Base-by-base conservation (phyloP, 2,113 vertebrate species). In the Sarotherodon lohbergeri region DNA sequence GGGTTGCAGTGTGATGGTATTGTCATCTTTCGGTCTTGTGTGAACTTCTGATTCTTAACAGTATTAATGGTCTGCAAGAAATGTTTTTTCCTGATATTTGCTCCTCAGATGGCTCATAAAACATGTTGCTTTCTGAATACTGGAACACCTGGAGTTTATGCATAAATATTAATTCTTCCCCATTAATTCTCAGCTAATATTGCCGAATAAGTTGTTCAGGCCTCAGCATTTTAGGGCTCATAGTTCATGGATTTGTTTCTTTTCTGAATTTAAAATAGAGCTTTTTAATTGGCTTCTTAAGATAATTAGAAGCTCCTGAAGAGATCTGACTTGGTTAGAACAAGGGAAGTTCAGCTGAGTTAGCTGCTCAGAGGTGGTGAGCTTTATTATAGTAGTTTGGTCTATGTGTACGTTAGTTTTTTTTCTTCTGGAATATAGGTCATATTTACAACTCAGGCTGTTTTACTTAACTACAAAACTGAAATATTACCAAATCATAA, bases 391-490 rank as follows among this genome's bases (percentile, higher is more conserved):
- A 36, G 59, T 66, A 5, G 6, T 66, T 66, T n/a, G 61, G 6
- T 36, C 61, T 12, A 0, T 0, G 61, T 68, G 4, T 8, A 22
- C 22, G 10, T 39, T 39, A 22, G 10, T 12, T 4, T 57, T 19
- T 55, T 14, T 66, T 39, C 34, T 66, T 2, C 19, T 22, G 19
- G 19, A 22, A 39, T 39, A 39, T 39, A 66, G 61, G 6, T 39
- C 11, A 39, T 66, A 22, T 66, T 66, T 66, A 19, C 34, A 39
- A 8, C 19, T 66, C 12, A 19, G 61, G 61, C 61, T 66, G 61
- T 66, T 66, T 39, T 66, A 66, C 6, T 66, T 5, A 66, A 13
- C 61, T 66, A 66, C 19, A 39, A 66, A 66, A 66, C 6, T 68
- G 61, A 39, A 66, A 66, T 66, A 63, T 66, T 66, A 11, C 34